Base-by-base conservation (phyloP, 2,888 invertebrate species). In the Protophormia terraenovae region DNA sequence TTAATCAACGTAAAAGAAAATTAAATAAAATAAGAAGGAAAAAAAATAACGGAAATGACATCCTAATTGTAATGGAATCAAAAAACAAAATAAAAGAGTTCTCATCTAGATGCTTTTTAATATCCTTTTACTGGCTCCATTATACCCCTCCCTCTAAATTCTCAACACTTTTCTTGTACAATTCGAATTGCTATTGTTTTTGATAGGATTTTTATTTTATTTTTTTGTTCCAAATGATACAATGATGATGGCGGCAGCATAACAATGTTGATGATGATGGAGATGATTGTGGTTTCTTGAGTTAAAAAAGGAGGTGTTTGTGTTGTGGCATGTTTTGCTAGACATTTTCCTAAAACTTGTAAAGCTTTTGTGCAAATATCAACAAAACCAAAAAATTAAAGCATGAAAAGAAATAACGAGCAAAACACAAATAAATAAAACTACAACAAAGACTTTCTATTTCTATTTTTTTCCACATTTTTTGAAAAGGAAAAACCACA, bases 341-440 rank as follows among this genome's bases (percentile, higher is more conserved):
- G 85, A 79, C 73, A 71, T 76, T 78, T 78, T 82, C 27, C 73
- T 27, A 53, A 80, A 47, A 84, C 53, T 84, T 81, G 72, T 69
- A 73, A 76, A 82, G 85, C 78, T 85, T 82, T 82, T 85, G 69
- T 75, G 47, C 41, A 82, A 82, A 85, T 84, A 77, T 81, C 66
- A 76, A 72, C 62, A 81, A 77, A 75, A 78, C 7, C 22, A 27
- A 32, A 73, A 72, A 53, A 53, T 71, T 50, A n/a, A 41, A 71
- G 27, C 67, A 38, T 27, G 10, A 62, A 60, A 38, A 19, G 10
- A 62, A 60, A 38, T 41, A 47, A 41, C 1, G n/a, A 58, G 38
- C 2, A 66, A 66, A 47, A 47, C 22, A 41, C 50, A 60, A 41
- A 71, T 53, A 53, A 73, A 81, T 35, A 81, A 73, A 77, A 84